A percentile compares a stretch with the other conserved stretches of the same genome.
Evolutionary conservation across 2,888 invertebrate species (phyloP).

Genomic region (Gymnosoma rotundatum): DNA sequence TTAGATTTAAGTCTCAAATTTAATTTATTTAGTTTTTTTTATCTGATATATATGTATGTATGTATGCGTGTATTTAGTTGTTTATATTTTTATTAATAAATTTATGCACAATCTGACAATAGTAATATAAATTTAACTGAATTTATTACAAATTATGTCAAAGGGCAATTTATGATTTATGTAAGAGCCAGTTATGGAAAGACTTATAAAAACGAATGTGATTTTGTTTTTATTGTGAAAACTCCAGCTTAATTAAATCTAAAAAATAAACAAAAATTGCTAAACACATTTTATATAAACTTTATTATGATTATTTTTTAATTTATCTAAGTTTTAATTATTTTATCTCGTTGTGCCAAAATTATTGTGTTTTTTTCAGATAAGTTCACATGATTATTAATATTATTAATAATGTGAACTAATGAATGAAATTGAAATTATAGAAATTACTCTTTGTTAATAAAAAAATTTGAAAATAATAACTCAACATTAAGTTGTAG

Average conservation of each 20-base stretch:
- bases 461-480: background rate
- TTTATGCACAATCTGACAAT: slow-evolving; percentile 57
- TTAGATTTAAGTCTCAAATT: slow-evolving; percentile 36
- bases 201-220: background rate
- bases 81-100: slow-evolving; percentile 36
- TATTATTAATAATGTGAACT: slow-evolving; percentile 41
- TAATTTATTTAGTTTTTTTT: slow-evolving; percentile 14
- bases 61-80: slow-evolving; percentile 9
- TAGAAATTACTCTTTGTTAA: no score
- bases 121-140: slow-evolving; percentile 47
- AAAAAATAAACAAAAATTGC: slow-evolving; percentile 16
- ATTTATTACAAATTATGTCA: slow-evolving; percentile 69
- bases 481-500: slow-evolving; percentile 6
- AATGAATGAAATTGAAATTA: slow-evolving; percentile 50
- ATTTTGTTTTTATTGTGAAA: slow-evolving; percentile 31
- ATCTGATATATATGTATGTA: background rate
- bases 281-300: slow-evolving; percentile 34
- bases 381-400: slow-evolving; percentile 65
- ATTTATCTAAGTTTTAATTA: slow-evolving; percentile 1
- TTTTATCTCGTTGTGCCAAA: slow-evolving; percentile 28
- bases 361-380: slow-evolving; percentile 19
- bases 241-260: background rate
- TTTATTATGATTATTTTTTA: no score
- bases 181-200: slow-evolving; percentile 8
- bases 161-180: slow-evolving; percentile 66